phyloP scores from a whole-genome alignment of 2,888 invertebrate genomes.

The Noctua fimbriata region DNA sequence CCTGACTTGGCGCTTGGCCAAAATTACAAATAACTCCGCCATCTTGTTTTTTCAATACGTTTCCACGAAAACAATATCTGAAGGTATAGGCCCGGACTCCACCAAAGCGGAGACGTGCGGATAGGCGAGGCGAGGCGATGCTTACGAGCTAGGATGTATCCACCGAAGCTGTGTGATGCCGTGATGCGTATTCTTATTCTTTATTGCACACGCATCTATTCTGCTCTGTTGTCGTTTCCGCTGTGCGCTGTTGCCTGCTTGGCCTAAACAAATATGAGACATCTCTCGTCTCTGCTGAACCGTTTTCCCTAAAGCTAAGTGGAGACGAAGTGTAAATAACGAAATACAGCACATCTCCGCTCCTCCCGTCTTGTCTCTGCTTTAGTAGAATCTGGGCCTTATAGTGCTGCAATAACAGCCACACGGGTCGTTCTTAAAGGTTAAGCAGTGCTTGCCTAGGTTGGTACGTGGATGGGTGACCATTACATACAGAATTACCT shows the following conservation, averaged over 20 bases:
- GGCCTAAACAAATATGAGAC: not conserved
- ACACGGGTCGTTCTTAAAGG: no score
- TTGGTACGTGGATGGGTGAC: no score
- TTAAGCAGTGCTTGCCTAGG: no score
- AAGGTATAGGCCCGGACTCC: not conserved
- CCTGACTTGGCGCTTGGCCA: not conserved
- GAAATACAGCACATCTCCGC: not conserved
- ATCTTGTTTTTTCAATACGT: not conserved
- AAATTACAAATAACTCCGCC: not conserved
- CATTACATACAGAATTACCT: no score
- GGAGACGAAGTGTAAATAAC: not conserved
- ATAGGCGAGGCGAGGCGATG: not conserved
- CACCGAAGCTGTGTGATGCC: not conserved
- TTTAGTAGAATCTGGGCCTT: no score
- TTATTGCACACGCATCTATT: no score
- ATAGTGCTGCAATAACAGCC: no score
- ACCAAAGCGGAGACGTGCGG: not conserved
- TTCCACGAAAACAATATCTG: not conserved
- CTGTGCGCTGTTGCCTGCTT: not conserved
- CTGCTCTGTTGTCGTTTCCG: not conserved
- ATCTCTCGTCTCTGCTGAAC: not conserved
- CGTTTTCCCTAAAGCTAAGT: not conserved
- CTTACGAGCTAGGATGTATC: not conserved
- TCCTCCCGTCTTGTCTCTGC: no score
- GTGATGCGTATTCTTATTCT: not conserved